phyloP scores from a whole-genome alignment of 2,113 vertebrate species.

The Stegastes partitus region DNA sequence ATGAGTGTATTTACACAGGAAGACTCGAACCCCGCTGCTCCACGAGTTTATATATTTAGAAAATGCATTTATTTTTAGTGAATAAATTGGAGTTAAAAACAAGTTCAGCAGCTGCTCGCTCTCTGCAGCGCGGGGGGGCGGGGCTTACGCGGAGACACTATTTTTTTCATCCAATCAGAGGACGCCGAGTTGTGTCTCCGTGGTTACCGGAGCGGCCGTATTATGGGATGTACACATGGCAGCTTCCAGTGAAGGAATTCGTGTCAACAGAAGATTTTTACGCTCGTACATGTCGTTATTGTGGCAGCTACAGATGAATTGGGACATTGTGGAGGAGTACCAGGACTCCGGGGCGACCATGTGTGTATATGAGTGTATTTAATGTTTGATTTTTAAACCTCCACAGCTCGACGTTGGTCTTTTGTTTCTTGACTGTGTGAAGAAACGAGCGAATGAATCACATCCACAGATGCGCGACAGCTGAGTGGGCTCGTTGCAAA shows the following conservation, averaged over 20 bases:
- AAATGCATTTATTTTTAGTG: not conserved
- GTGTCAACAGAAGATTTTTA: not conserved
- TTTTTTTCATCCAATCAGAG: constrained; percentile 60
- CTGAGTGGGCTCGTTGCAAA: too few relatives aligned
- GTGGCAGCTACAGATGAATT: not conserved
- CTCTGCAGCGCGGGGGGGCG: constrained; percentile 37
- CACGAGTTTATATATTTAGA: not conserved
- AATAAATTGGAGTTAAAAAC: not conserved
- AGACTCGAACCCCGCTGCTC: too few relatives aligned
- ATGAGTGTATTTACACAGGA: too few relatives aligned
- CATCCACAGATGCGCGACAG: too few relatives aligned
- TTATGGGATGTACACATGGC: constrained; percentile 75
- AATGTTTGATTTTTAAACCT: not conserved
- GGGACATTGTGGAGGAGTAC: not conserved
- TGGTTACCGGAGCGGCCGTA: constrained; percentile 46
- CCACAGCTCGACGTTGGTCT: not conserved
- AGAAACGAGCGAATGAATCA: too few relatives aligned
- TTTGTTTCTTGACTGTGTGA: not conserved
- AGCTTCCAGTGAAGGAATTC: constrained; percentile 25
- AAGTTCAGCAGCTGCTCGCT: not conserved
- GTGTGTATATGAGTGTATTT: constrained; percentile 17
- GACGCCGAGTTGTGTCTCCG: constrained; percentile 35
- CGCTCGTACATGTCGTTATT: not conserved
- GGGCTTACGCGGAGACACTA: not conserved
- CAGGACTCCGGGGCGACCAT: not conserved